These are phyloP conservation scores for Temnothorax longispinosus DNA, from an alignment of 1,140 invertebrate genomes.

Conservation along the genomic window DNA sequence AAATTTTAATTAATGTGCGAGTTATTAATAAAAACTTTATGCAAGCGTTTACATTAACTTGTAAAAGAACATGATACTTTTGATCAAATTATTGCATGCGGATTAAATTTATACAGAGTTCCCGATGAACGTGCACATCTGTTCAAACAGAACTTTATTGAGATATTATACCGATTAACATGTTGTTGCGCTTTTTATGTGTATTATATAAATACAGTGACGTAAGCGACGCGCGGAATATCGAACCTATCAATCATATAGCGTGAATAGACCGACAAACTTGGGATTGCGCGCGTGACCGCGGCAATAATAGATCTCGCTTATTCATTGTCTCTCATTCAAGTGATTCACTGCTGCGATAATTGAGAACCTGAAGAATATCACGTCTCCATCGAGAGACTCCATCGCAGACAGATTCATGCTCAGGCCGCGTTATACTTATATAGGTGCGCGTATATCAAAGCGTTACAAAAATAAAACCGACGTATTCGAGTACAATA, in stretches of 20 bases:
- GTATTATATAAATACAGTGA: neutral
- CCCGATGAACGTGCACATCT: neutral
- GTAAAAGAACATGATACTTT: neutral
- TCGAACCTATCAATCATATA: neutral
- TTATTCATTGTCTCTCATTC: constrained; percentile 13
- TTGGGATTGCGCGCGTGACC: neutral
- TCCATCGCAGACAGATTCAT: too few species aligned
- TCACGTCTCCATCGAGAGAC: neutral
- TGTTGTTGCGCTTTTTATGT: neutral
- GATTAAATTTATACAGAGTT: neutral
- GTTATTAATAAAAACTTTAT: neutral
- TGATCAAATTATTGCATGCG: neutral
- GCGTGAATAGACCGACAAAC: neutral
- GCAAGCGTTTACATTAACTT: neutral
- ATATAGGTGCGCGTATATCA: neutral
- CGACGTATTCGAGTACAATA: neutral
- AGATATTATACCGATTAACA: neutral
- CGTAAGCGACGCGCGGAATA: neutral
- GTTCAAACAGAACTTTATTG: constrained; percentile 7
- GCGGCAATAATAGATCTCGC: neutral
- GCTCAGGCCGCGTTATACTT: neutral
- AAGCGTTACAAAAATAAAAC: constrained; percentile 19
- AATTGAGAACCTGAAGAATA: constrained; percentile 14
- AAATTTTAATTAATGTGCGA: neutral
- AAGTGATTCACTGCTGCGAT: constrained; percentile 18